A percentile compares a stretch with the other conserved stretches of the same genome.
phyloP scores from a whole-genome alignment of 2,888 invertebrate species.

The Diaperis boleti region DNA sequence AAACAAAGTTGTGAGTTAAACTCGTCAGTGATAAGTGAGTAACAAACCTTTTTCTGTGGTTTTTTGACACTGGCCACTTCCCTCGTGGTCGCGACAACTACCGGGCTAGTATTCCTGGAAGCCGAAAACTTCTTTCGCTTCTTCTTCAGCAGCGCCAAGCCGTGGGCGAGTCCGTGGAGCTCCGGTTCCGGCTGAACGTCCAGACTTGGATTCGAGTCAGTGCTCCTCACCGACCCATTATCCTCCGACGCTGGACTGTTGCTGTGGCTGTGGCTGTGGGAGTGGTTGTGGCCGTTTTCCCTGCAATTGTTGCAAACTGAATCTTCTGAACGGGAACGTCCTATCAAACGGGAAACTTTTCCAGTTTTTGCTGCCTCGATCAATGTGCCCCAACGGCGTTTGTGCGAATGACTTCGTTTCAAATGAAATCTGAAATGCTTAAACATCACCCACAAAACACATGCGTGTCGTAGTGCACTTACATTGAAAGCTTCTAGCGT shows the following conservation, averaged over 20 bases:
- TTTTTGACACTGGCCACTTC: conserved; percentile 39
- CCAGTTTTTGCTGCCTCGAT: conserved; percentile 90
- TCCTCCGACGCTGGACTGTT: conserved; percentile 76
- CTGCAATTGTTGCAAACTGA: conserved; percentile 76
- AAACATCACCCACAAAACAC: background rate
- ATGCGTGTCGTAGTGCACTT: conserved; percentile 21
- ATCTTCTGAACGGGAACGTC: conserved; percentile 85
- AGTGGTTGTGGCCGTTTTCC: conserved; percentile 68
- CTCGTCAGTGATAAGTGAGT: background rate
- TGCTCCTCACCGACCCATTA: conserved; percentile 78
- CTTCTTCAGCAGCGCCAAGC: conserved; percentile 80
- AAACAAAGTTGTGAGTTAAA: conserved; percentile 30
- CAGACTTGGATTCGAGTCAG: conserved; percentile 78
- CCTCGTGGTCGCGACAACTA: conserved; percentile 62
- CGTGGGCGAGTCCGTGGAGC: conserved; percentile 67
- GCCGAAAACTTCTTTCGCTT: conserved; percentile 88
- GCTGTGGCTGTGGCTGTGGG: conserved; percentile 67
- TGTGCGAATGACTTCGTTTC: conserved; percentile 74
- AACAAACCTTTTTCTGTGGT: conserved; percentile 46
- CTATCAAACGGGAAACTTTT: conserved; percentile 83
- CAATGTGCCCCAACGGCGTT: conserved; percentile 85
- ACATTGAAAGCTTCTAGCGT: conserved; percentile 43
- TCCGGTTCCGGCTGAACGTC: conserved; percentile 62
- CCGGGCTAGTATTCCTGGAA: conserved; percentile 76
- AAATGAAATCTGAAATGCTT: conserved; percentile 61